phyloP scores from a whole-genome alignment of 2,797 vertebrate genomes.

The Neosilurus hyrtlii region DNA sequence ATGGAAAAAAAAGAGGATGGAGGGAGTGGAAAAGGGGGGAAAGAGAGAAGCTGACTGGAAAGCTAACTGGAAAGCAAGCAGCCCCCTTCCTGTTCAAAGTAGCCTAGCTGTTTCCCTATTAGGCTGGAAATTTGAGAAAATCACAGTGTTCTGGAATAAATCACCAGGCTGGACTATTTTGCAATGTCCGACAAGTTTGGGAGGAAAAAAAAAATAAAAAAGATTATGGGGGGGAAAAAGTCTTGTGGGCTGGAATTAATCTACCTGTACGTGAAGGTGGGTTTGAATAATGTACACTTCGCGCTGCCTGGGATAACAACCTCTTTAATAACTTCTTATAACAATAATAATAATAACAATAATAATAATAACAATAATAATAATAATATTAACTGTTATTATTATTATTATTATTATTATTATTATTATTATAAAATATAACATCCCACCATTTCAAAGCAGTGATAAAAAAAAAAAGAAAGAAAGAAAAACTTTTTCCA shows the following conservation, averaged over 20 bases:
- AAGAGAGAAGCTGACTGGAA: conserved; percentile 48
- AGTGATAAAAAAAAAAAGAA: not conserved
- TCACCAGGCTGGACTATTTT: conserved; percentile 6
- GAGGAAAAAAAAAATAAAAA: not conserved
- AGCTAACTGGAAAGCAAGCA: conserved; percentile 30
- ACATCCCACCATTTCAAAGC: not conserved
- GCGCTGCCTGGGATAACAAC: not conserved
- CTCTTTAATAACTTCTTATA: not conserved
- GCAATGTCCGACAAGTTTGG: conserved; percentile 4
- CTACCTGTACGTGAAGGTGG: not conserved
- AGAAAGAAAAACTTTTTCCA: not conserved
- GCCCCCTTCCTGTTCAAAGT: conserved; percentile 25
- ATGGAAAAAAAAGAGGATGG: conserved; percentile 41
- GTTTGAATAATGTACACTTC: not conserved
- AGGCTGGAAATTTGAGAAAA: conserved; percentile 34
- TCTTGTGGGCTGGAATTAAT: not conserved
- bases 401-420: not conserved
- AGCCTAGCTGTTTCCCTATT: conserved; percentile 7
- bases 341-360: conserved; percentile 9
- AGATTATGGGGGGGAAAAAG: not conserved
- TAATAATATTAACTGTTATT: too few relatives aligned
- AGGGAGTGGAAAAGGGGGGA: conserved; percentile 39
- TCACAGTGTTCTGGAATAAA: conserved; percentile 30
- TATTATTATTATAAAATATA: not conserved
- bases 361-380: too few relatives aligned